These are phyloP conservation scores for Trichoplax adhaerens DNA, from an alignment of 37 sponge, comb jelly and placozoan genomes.

Conservation along the genomic window DNA sequence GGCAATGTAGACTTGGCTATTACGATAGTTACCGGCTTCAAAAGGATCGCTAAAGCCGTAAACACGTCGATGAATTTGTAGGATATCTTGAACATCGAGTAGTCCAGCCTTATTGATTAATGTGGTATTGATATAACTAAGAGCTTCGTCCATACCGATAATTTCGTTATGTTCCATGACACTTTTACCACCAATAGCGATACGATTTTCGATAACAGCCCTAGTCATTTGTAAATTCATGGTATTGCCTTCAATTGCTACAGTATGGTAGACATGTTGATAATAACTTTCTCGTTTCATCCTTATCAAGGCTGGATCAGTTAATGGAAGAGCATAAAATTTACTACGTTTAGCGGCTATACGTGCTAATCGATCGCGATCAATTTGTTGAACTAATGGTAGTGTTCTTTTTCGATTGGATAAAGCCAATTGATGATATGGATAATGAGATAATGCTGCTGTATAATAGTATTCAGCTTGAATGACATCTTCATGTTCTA, in stretches of 20 bases:
- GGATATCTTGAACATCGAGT: slow-evolving; percentile 14
- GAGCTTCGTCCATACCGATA: slow-evolving; percentile 19
- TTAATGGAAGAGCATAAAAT: slow-evolving; percentile 6
- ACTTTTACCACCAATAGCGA: slow-evolving; percentile 26
- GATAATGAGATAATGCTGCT: neutral
- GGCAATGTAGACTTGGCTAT: slow-evolving; percentile 22
- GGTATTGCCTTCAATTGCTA: slow-evolving; percentile 34
- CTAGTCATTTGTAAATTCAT: slow-evolving; percentile 29
- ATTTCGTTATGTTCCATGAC: slow-evolving; percentile 30
- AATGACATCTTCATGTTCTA: slow-evolving; percentile 24
- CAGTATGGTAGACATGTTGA: slow-evolving; percentile 21
- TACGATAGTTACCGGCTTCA: slow-evolving; percentile 12
- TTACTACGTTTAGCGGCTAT: slow-evolving; percentile 14
- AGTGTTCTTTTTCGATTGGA: neutral
- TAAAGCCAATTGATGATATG: too few species aligned
- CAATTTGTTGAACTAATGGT: slow-evolving; percentile 18
- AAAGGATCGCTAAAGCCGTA: neutral
- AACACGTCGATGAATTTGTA: slow-evolving; percentile 9
- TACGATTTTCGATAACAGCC: slow-evolving; percentile 18
- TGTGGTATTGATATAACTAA: slow-evolving; percentile 17
- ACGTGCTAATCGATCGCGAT: slow-evolving; percentile 6
- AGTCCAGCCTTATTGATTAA: slow-evolving; percentile 7
- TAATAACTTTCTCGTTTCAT: slow-evolving; percentile 21
- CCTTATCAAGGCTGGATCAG: slow-evolving; percentile 18
- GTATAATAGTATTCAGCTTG: slow-evolving; percentile 19